Base-by-base conservation (phyloP, 2,113 vertebrate species). In the Coryphaenoides rupestris region DNA sequence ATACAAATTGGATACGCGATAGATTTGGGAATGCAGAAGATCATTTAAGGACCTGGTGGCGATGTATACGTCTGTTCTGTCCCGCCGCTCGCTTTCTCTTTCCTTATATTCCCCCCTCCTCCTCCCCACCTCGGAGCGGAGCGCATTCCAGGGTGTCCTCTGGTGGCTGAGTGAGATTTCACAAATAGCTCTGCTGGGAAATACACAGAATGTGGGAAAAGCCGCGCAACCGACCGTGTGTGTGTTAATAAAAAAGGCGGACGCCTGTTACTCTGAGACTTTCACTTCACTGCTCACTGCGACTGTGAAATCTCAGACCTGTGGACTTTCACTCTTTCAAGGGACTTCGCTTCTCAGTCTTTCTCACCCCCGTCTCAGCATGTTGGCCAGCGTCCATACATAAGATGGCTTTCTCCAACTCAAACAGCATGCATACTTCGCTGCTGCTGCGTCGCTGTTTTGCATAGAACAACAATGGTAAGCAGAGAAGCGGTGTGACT, bases 101-200 rank as follows among this genome's bases (percentile, higher is more conserved):
- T 7, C 21, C 19, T 6, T 2, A 4, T 46, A 50, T 12, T 23
- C 58, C 50, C 21, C 3, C 7, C 47, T 16, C 21, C 52, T 33
- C 50, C 17, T 9, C 0, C 21, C 60, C 33, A 7, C 13, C 33
- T 40, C 33, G 13, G 33, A 40, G 33, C 33, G 28, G 59, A 58
- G 16, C 33, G 23, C 77, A 84, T 75, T 76, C 68, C 58, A 21
- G 53, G 2, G 21, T 55, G 24, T 61, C 60, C 0, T 5, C 40
- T 14, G 60, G 52, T 17, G 46, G 55, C n/a, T n/a, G 33, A 40
- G 13, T 78, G 85, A 83, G 85, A 86, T 76, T 84, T 88, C 85
- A 85, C 52, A 21, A 28, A 12, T 4, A 55, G 47, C 17, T n/a
- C 52, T 89, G 64, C 77, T 76, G 81, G 86, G 87, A 91, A 90